These are phyloP conservation scores for Achatina immaculata DNA, from an alignment of 1,140 invertebrate genomes.

Conservation along the genomic window DNA sequence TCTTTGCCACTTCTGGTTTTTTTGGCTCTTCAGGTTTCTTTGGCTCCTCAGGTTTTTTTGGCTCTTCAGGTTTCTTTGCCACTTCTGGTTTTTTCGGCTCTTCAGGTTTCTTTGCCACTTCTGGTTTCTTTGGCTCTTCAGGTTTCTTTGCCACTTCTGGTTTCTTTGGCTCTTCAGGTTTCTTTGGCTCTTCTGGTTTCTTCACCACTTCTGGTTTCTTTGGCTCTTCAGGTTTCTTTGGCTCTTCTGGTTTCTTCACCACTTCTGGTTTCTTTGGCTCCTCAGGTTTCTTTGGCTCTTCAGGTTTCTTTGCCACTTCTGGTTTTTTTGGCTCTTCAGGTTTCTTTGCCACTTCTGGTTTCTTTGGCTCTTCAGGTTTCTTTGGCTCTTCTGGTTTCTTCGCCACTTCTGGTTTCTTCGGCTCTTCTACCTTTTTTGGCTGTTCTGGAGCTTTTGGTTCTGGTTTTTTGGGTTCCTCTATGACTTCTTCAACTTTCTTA, in stretches of 20 bases:
- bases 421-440: conserved; percentile 38
- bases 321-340: conserved; percentile 31
- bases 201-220: conserved; percentile 35
- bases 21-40: conserved; percentile 37
- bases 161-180: conserved; percentile 37
- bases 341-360: conserved; percentile 33
- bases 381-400: conserved; percentile 38
- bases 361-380: conserved; percentile 38
- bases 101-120: conserved; percentile 29
- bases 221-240: conserved; percentile 38
- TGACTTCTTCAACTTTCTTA: conserved; percentile 31
- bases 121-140: conserved; percentile 36
- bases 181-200: conserved; percentile 40
- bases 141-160: conserved; percentile 32
- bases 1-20: conserved; percentile 35
- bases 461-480: conserved; percentile 39
- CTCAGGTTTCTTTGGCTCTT: conserved; percentile 36
- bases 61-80: conserved; percentile 37
- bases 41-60: conserved; percentile 35
- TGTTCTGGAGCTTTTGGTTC: conserved; percentile 32
- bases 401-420: conserved; percentile 37
- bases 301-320: conserved; percentile 36
- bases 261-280: conserved; percentile 23
- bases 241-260: conserved; percentile 31
- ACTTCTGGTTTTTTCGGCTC: conserved; percentile 38